phyloP scores from a whole-genome alignment of 2,797 vertebrate species.

The Distichodus sexfasciatus region DNA sequence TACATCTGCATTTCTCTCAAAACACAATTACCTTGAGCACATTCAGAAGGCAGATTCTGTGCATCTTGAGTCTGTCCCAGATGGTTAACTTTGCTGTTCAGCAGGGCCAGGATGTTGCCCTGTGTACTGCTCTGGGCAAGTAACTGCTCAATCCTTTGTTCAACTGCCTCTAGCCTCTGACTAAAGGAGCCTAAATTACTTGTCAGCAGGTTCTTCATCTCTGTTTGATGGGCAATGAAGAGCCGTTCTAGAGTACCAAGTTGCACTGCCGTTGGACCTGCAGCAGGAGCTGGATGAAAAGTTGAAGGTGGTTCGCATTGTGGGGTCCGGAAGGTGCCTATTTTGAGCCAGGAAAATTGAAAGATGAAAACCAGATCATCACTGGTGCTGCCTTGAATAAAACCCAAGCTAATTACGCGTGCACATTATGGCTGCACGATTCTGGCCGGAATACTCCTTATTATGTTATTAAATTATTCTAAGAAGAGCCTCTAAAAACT shows the following conservation, averaged over 20 bases:
- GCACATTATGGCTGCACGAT: too few relatives aligned
- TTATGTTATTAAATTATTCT: too few relatives aligned
- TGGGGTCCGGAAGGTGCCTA: background rate
- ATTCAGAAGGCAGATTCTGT: background rate
- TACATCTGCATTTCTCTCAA: background rate
- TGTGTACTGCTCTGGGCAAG: slow-evolving; percentile 49
- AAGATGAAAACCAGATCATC: background rate
- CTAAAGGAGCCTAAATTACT: slow-evolving; percentile 62
- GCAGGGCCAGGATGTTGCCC: slow-evolving; percentile 43
- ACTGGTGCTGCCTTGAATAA: too few relatives aligned
- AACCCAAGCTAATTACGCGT: background rate
- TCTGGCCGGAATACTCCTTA: too few relatives aligned
- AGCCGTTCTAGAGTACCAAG: slow-evolving; percentile 53
- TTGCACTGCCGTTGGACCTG: slow-evolving; percentile 34
- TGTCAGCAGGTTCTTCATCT: slow-evolving; percentile 68
- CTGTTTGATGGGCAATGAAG: slow-evolving; percentile 66
- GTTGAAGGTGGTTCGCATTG: background rate
- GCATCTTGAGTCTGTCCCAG: slow-evolving; percentile 26
- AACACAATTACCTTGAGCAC: slow-evolving; percentile 34
- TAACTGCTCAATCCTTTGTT: slow-evolving; percentile 59
- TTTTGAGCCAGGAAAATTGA: background rate
- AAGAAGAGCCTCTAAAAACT: too few relatives aligned
- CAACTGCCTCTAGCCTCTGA: slow-evolving; percentile 66
- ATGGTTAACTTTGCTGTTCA: slow-evolving; percentile 45
- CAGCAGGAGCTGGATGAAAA: slow-evolving; percentile 48